phyloP scores from a whole-genome alignment of 2,797 vertebrate species.

The Scarus forsteni region DNA sequence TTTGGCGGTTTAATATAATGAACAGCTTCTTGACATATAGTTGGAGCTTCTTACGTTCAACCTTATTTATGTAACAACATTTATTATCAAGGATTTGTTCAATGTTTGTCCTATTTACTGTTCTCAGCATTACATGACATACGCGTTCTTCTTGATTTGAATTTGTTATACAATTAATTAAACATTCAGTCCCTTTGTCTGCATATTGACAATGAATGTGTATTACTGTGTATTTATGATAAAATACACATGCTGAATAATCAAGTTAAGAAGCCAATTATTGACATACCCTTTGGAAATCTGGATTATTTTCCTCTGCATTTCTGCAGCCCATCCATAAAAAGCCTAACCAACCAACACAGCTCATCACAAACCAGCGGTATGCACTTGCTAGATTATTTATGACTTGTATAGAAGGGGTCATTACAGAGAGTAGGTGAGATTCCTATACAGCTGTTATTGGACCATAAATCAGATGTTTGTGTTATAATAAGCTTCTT shows the following conservation, averaged over 20 bases:
- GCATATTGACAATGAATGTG: background rate
- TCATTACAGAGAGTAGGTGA: constrained; percentile 31
- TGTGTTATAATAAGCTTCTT: constrained; percentile 19
- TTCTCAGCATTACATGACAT: constrained; percentile 18
- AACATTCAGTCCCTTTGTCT: too few relatives aligned
- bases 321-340: constrained; percentile 4
- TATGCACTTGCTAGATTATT: constrained; percentile 36
- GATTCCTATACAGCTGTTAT: constrained; percentile 24
- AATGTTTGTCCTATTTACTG: background rate
- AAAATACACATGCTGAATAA: background rate
- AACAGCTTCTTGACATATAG: background rate
- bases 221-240: constrained; percentile 15
- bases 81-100: constrained; percentile 4
- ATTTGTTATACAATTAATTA: constrained; percentile 43
- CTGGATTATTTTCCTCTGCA: constrained; percentile 31
- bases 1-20: constrained; percentile 1
- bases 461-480: constrained; percentile 35
- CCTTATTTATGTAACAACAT: background rate
- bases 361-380: constrained; percentile 26
- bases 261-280: constrained; percentile 17
- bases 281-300: constrained; percentile 10
- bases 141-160: constrained; percentile 11
- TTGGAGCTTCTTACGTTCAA: background rate
- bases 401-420: constrained; percentile 30
- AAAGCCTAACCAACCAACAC: constrained; percentile 5